phyloP scores from a whole-genome alignment of 2,888 invertebrate genomes.

The Aleiodes alternator region DNA sequence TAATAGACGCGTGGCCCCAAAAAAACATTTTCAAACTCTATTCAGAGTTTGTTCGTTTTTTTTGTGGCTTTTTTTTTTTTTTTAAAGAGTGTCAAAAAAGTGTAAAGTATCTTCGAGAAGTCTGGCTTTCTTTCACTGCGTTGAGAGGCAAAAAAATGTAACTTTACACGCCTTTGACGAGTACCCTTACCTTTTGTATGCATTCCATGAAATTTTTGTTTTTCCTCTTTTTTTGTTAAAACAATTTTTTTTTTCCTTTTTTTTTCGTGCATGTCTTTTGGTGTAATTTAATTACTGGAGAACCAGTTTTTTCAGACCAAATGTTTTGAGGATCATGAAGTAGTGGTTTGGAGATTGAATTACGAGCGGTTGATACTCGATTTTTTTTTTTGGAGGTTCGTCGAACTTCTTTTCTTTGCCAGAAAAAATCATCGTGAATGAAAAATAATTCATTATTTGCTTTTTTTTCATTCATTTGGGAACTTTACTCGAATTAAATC shows the following conservation, averaged over 20 bases:
- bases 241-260: too few relatives aligned
- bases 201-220: constrained; percentile 15
- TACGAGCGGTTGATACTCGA: constrained; percentile 33
- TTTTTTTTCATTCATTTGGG: too few relatives aligned
- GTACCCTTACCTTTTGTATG: constrained; percentile 9
- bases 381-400: too few relatives aligned
- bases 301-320: constrained; percentile 32
- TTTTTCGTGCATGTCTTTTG: background rate
- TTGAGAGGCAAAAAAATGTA: constrained; percentile 27
- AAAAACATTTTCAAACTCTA: constrained; percentile 50
- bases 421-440: too few relatives aligned
- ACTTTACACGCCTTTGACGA: constrained; percentile 31
- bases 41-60: constrained; percentile 35
- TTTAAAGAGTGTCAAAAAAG: constrained; percentile 14
- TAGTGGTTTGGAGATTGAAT: constrained; percentile 51
- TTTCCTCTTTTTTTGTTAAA: too few relatives aligned
- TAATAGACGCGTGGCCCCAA: constrained; percentile 64
- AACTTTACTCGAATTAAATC: too few relatives aligned
- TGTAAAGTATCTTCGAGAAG: constrained; percentile 31
- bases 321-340: constrained; percentile 23
- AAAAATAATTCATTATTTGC: too few relatives aligned
- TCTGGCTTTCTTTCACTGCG: constrained; percentile 34
- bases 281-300: constrained; percentile 12
- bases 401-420: too few relatives aligned
- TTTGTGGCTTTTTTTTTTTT: constrained; percentile 35